Base-by-base conservation (phyloP, 2,888 invertebrate genomes). In the Eristalis pertinax region DNA sequence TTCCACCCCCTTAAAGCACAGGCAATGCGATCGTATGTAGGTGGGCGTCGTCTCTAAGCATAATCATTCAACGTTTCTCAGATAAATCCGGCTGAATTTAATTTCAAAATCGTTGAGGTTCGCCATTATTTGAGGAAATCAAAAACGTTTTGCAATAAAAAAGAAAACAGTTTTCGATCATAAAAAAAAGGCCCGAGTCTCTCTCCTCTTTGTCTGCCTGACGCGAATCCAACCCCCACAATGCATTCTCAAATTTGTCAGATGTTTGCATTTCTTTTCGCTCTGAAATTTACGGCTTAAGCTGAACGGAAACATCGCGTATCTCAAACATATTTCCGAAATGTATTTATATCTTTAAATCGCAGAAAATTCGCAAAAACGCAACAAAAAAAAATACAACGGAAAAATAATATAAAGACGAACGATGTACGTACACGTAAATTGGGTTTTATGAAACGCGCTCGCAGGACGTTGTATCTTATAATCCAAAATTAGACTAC, bases 401-500 rank as follows among this genome's bases (percentile, higher is more conserved):
- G 15, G 67, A 32, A 62, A 13, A 24, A 29, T 50, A 65, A 43
- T 72, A 1, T n/a, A 15, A 41, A 15, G 13, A 15, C 41, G 32
- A 43, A 19, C 19, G 50, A 50, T 50, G 50, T 19, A 50, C 50
- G 19, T 50, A 15, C 41, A 43, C 41, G 15, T 43, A 43, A 43
- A n/a, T 43, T 19, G 43, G 24, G 70, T 62, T 67, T 80, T 70
- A 63, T 58, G 78, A 78, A 78, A 64, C 58, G 43, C 72, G 73
- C 50, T 32, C 35, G 50, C 41, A 29, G 43, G 67, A 73, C 29
- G 38, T 67, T 62, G 73, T 73, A 65, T 84, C 58, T 32, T 22
- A 22, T 67, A 68, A 69, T 86, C 78, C 83, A 75, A 86, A 86
- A 78, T 86, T 86, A 86, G 78, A 74, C 50, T 77, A 64, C 35